Conservation (phyloP, 2,113 vertebrate species). For the Synodontis membranacea region DNA sequence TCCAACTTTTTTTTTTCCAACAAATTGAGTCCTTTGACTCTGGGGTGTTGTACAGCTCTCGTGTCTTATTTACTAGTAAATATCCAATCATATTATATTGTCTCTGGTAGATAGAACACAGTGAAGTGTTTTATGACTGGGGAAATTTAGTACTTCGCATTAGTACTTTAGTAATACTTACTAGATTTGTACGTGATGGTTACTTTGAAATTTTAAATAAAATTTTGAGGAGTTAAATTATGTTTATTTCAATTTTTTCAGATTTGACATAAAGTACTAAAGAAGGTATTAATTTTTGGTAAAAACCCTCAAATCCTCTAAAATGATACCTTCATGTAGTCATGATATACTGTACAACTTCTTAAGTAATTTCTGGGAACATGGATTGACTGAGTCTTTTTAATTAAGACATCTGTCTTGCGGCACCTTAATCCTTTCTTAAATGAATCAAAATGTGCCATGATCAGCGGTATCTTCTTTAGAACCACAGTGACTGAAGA, state of each 20-base stretch:
- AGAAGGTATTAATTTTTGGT: not conserved
- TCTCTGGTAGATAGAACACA: not conserved
- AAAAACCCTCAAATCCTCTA: not conserved
- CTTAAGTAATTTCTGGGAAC: not conserved
- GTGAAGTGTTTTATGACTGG: not conserved
- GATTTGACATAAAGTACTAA: not conserved
- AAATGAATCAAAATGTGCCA: constrained; percentile 67
- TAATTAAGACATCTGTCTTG: constrained; percentile 60
- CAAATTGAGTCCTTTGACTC: not conserved
- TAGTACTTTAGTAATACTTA: not conserved
- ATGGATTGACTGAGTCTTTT: constrained; percentile 44
- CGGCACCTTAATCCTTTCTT: constrained; percentile 67
- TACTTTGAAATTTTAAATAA: not conserved
- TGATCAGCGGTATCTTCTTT: constrained; percentile 65
- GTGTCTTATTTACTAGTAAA: not conserved
- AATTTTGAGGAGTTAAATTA: not conserved
- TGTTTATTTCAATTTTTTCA: too few species aligned
- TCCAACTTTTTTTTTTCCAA: too few species aligned
- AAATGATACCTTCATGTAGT: not conserved
- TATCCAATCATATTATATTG: not conserved
- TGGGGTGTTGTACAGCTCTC: not conserved
- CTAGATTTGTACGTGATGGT: not conserved
- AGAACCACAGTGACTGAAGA: constrained; percentile 67
- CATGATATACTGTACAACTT: not conserved
- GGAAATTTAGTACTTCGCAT: not conserved